Evolutionary conservation across 1,140 invertebrate genomes (phyloP), one percentile per base, ranked within the genome.

Genomic region (Lanistes nyassanus): DNA sequence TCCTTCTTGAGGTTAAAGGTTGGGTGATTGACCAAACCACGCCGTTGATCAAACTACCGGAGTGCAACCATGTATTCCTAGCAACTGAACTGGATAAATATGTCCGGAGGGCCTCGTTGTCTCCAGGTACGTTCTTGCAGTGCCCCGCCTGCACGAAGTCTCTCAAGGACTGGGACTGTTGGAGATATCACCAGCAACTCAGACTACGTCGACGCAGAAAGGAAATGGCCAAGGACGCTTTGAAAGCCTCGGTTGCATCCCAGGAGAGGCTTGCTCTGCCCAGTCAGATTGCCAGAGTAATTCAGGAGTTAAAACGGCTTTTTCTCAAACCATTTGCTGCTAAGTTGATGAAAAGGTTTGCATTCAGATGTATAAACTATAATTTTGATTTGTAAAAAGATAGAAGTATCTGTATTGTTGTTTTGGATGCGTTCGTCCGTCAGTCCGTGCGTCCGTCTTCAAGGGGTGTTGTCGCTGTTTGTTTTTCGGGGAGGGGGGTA

Each of bases 251-350:
- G 4, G 23, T 70, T 9, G 16, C 51, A 29, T 0, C 21, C 19
- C 16, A 21, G 5, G 7, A 21, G 31, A 34, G 29, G 2, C 31
- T 56, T 36, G 68, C 68, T 19, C 29, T 70, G 29, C 34, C 68
- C 68, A 56, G 36, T 37, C 68, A 70, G 68, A 58, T 70, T 51
- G 34, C 68, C 51, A 70, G 31, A 55, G 51, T 70, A 16, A 29
- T 58, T 16, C 51, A 70, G 29, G 36, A 9, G 31, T 56, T 23
- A 5, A 16, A 47, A 9, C 42, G 19, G 42, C 42, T 47, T 6
- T 47, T 47, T 16, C 42, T 47, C 42, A 47, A 47, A 16, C 19
- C 42, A 47, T 16, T 1, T 16, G 19, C 19, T 47, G 42, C 5
- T 47, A 9, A 16, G 19, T 1, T 3, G 9, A 13, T 16, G 19